A percentile compares a stretch with the other conserved stretches of the same genome.
Conservation (phyloP, 2,888 invertebrate genomes). For the Molorchus minor region DNA sequence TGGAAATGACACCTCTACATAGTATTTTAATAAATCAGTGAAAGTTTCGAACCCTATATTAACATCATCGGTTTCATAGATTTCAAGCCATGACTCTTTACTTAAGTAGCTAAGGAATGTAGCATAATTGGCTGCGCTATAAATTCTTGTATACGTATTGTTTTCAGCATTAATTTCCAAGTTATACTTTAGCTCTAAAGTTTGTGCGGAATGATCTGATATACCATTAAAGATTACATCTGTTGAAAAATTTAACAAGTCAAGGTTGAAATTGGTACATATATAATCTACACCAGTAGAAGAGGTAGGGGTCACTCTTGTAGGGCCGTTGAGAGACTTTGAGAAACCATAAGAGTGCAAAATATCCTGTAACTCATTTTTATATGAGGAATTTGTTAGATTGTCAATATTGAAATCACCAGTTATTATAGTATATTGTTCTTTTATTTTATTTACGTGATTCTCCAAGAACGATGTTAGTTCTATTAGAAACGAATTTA, state of each 20-base stretch:
- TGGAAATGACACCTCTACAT: neutral
- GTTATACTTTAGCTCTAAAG: neutral
- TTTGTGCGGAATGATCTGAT: neutral
- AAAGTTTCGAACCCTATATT: neutral
- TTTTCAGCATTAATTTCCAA: no score
- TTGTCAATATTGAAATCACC: neutral
- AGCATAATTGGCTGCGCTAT: no score
- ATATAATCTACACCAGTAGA: neutral
- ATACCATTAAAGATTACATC: neutral
- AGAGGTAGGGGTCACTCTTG: neutral
- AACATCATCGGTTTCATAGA: neutral
- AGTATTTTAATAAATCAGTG: no score
- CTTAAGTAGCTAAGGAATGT: no score
- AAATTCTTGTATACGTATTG: no score
- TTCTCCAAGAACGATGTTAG: neutral
- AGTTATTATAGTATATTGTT: neutral
- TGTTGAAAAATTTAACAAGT: neutral
- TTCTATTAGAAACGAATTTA: neutral
- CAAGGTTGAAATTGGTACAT: neutral
- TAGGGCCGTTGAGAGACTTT: neutral
- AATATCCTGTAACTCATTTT: neutral
- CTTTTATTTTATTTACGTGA: neutral
- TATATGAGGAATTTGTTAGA: neutral
- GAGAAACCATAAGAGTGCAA: neutral
- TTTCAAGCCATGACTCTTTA: neutral